Evolutionary conservation across 35 echinoderm and acorn worm species (phyloP).

Genomic region (Chiridota heheva): DNA sequence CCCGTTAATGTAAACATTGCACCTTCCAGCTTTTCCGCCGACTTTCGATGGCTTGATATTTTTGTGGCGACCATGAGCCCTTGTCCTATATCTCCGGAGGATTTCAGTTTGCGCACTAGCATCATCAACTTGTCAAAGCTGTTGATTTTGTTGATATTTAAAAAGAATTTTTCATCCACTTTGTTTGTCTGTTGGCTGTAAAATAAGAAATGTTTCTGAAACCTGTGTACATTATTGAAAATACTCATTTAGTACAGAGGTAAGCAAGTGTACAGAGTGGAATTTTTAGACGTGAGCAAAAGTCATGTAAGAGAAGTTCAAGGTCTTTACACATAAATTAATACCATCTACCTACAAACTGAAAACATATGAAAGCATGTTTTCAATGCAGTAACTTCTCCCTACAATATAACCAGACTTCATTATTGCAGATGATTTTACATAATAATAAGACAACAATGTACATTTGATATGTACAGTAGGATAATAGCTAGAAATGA

Average conservation of each 20-base stretch:
- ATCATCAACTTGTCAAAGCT: slow-evolving; percentile 71
- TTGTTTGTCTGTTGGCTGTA: slow-evolving; percentile 30
- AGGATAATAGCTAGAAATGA: too few species aligned
- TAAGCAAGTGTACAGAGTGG: not conserved
- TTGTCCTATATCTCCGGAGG: slow-evolving; percentile 28
- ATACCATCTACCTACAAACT: not conserved
- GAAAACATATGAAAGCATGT: too few species aligned
- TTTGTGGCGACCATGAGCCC: slow-evolving; percentile 92
- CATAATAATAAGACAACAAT: too few species aligned
- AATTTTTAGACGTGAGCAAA: not conserved
- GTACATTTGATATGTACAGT: too few species aligned
- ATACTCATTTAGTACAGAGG: not conserved
- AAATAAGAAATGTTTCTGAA: not conserved
- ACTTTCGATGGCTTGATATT: slow-evolving; percentile 61
- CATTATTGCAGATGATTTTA: too few species aligned
- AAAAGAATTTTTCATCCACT: slow-evolving; percentile 47
- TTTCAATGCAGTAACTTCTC: too few species aligned
- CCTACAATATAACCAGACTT: too few species aligned
- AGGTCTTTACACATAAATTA: not conserved
- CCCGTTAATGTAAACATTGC: slow-evolving; percentile 30
- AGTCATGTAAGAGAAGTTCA: not conserved
- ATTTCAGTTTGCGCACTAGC: slow-evolving; percentile 82
- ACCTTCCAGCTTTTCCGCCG: slow-evolving; percentile 63
- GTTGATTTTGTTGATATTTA: slow-evolving; percentile 67
- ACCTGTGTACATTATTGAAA: not conserved